Percentiles rank a stretch among this genome's conserved stretches.
Conservation (phyloP, 2,888 invertebrate genomes). For the Nephrotoma appendiculata region DNA sequence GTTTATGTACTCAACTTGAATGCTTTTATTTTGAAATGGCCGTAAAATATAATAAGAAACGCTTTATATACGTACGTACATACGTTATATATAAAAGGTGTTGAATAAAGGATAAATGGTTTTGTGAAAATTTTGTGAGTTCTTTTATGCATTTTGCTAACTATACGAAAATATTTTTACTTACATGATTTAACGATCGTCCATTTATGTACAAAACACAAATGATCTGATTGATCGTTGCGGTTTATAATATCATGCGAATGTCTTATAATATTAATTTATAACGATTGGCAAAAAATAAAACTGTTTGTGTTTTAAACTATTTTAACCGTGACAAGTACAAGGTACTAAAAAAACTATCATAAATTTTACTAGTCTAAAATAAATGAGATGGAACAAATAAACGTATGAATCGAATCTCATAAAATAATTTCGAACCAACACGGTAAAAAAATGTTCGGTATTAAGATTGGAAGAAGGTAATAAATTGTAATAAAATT, state of each 20-base stretch:
- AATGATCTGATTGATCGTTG: neutral
- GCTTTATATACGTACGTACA: neutral
- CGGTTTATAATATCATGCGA: neutral
- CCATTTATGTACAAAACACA: neutral
- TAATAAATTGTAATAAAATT: neutral
- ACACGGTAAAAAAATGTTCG: neutral
- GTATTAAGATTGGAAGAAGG: neutral
- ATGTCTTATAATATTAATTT: no score
- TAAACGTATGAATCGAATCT: neutral
- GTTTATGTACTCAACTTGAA: neutral
- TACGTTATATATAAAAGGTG: neutral
- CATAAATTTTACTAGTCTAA: neutral
- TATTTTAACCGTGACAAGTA: neutral
- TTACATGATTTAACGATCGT: no score
- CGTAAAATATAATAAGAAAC: neutral
- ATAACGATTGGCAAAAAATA: no score
- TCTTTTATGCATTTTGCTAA: neutral
- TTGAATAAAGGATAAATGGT: neutral
- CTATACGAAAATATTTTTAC: neutral
- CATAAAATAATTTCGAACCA: neutral
- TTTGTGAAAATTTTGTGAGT: neutral
- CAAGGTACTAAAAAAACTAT: neutral
- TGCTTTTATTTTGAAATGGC: neutral
- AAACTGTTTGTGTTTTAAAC: neutral
- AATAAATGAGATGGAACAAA: neutral